phyloP scores from a whole-genome alignment of 2,888 invertebrate genomes.

The Lithophane leautieri region DNA sequence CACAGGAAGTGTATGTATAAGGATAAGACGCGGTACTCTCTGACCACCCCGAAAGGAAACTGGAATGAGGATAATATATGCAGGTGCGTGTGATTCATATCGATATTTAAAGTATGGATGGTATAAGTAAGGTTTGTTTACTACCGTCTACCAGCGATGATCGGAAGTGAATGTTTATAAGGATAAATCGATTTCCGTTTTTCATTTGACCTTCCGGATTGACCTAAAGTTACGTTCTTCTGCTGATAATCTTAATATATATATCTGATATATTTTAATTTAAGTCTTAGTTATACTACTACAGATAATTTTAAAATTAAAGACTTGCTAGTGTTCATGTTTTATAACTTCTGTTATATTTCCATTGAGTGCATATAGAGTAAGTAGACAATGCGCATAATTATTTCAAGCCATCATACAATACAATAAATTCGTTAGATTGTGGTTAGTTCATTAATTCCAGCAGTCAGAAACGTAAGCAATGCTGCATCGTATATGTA shows the following conservation, averaged over 20 bases:
- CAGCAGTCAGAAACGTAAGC: neutral
- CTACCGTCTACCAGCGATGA: conserved; percentile 15
- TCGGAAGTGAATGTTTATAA: conserved; percentile 41
- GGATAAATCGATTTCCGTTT: conserved; percentile 36
- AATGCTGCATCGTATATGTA: neutral
- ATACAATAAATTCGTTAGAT: neutral
- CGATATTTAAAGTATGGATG: conserved; percentile 37
- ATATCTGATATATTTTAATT: too few relatives aligned
- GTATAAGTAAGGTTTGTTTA: conserved; percentile 38
- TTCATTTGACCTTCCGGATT: conserved; percentile 18
- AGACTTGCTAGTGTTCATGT: neutral
- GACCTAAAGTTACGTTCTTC: neutral
- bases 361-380: neutral
- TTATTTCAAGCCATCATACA: neutral
- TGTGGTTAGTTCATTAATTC: neutral
- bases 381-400: neutral
- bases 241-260: conserved; percentile 4
- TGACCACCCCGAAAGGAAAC: conserved; percentile 62
- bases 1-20: conserved; percentile 61
- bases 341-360: neutral
- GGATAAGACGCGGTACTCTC: conserved; percentile 49
- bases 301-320: neutral
- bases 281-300: neutral
- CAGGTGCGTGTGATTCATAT: conserved; percentile 58
- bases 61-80: conserved; percentile 62